Conservation (phyloP, 2,113 vertebrate species). For the Eolophus roseicapilla region DNA sequence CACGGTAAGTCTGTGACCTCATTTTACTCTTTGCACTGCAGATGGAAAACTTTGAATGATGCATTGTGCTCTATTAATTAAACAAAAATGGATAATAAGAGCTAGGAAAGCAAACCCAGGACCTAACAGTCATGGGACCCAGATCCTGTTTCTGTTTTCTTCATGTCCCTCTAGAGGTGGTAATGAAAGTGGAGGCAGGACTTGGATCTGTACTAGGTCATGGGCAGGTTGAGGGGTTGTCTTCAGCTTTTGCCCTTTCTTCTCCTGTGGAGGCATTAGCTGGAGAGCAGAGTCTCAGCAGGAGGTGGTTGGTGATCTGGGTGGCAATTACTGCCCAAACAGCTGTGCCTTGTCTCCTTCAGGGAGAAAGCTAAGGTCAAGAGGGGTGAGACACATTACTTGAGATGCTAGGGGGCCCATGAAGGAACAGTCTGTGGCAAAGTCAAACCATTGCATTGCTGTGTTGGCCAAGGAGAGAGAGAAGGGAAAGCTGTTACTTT, state of each 20-base stretch:
- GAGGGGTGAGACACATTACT: neutral
- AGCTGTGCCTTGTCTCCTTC: neutral
- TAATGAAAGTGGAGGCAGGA: neutral
- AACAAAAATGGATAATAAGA: neutral
- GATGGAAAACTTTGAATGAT: neutral
- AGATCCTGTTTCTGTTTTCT: neutral
- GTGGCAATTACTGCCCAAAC: neutral
- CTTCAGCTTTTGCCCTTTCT: neutral
- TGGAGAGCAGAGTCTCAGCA: neutral
- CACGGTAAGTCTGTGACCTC: slow-evolving; percentile 78
- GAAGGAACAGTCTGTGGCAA: neutral
- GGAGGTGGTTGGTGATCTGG: neutral
- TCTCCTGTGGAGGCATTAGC: neutral
- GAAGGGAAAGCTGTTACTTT: neutral
- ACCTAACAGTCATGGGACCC: neutral
- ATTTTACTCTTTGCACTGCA: neutral
- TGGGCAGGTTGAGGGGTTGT: neutral
- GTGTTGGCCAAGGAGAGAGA: neutral
- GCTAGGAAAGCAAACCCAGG: neutral
- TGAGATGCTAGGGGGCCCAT: neutral
- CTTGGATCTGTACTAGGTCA: neutral
- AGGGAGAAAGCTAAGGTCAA: neutral
- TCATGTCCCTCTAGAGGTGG: neutral
- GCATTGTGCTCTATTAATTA: neutral
- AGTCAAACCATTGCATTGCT: neutral